Base-by-base conservation (phyloP, 2,888 invertebrate genomes). In the Panopea generosa region DNA sequence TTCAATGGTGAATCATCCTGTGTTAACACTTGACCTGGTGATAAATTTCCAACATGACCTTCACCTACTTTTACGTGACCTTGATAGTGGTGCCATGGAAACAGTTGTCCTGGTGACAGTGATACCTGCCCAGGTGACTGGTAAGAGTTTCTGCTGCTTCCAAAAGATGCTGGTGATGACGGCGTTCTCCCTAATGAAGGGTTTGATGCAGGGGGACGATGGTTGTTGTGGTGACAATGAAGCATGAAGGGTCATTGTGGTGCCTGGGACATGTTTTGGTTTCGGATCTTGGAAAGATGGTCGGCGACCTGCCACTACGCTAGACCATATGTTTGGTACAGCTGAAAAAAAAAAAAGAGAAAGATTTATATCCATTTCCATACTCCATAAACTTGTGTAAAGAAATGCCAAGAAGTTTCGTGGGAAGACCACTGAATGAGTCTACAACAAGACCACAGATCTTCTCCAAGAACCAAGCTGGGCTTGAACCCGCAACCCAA, bases 201-300 rank as follows among this genome's bases (percentile, higher is more conserved):
- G 27, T 50, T 50, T n/a, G 69, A 59, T 14, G 55, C 7, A 26
- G 55, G 26, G 1, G 20, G 16, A n/a, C n/a, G 68, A 52, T 59
- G 68, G 50, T 9, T 33, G 33, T n/a, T n/a, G n/a, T 24, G n/a
- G 18, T 20, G 57, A 43, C 2, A 78, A 70, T 26, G 79, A 70
- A 1, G 80, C 77, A 66, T 83, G 83, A 20, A 88, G 70, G 4
- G 81, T 82, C 45, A 84, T 79, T n/a, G 87, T 85, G 18, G 89
- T 87, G 16, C 89, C 89, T 11, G 89, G 89, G 16, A 89, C 85
- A 50, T 88, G 89, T 53, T 87, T 86, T 18, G 84, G 84, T 59
- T 67, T 75, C 7, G 70, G 47, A 18, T 77, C 73, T n/a, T 68
- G 27, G 7, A 62, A 53, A 1, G 86, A 84, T 6, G 82, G 71